phyloP scores from a whole-genome alignment of 2,113 vertebrate genomes.

The Malurus melanocephalus region DNA sequence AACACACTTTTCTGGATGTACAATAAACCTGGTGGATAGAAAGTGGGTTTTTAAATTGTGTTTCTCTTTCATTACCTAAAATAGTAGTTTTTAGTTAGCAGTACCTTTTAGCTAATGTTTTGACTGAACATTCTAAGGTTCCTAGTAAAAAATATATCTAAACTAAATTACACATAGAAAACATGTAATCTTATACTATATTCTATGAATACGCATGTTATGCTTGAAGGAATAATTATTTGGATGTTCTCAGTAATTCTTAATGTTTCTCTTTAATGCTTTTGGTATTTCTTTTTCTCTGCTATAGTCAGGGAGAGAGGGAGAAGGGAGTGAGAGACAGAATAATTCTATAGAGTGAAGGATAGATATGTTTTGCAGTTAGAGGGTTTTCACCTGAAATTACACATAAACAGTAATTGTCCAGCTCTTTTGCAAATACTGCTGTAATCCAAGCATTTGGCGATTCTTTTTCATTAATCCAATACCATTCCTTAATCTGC shows the following conservation, averaged over 20 bases:
- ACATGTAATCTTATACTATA: background rate
- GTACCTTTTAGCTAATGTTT: background rate
- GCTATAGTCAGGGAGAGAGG: background rate
- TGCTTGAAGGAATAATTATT: background rate
- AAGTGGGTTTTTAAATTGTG: background rate
- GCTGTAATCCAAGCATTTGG: background rate
- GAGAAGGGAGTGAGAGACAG: background rate
- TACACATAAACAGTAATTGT: background rate
- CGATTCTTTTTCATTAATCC: background rate
- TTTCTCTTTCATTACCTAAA: background rate
- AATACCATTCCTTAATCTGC: background rate
- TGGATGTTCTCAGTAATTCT: background rate
- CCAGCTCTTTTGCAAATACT: background rate
- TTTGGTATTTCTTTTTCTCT: background rate
- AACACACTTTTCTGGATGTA: background rate
- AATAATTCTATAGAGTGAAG: background rate
- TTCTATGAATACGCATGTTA: background rate
- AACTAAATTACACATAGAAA: background rate
- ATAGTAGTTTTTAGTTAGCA: background rate
- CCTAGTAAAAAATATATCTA: background rate
- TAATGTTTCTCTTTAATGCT: background rate
- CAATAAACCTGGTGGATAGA: background rate
- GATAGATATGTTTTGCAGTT: background rate
- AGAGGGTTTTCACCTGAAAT: background rate
- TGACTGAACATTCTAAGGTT: background rate